Evolutionary conservation across 2,113 vertebrate species (phyloP).

Genomic region (Hyperopisus bebe): DNA sequence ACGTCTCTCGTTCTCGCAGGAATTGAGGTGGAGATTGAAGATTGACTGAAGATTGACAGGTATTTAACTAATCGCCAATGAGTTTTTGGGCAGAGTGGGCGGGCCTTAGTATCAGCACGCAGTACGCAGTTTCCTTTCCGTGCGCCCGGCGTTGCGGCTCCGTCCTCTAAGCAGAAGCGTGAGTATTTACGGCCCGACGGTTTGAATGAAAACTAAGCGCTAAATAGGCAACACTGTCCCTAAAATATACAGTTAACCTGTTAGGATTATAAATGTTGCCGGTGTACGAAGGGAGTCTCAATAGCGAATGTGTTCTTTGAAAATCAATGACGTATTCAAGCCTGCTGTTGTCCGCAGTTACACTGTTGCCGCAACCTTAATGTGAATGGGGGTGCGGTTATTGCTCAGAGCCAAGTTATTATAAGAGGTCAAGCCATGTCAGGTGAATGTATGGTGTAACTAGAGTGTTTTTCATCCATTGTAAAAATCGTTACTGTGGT

Average conservation of each 20-base stretch:
- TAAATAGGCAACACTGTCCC: neutral
- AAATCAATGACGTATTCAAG: neutral
- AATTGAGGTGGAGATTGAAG: neutral
- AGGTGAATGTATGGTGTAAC: neutral
- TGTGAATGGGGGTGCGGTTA: neutral
- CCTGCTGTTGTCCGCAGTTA: neutral
- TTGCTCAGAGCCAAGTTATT: neutral
- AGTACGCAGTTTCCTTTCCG: neutral
- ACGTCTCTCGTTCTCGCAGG: neutral
- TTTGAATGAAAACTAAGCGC: neutral
- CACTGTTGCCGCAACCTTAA: neutral
- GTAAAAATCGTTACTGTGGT: neutral
- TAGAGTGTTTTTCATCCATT: neutral
- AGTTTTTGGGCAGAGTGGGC: neutral
- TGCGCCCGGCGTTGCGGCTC: neutral
- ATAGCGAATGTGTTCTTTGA: neutral
- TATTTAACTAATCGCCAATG: neutral
- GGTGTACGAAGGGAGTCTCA: neutral
- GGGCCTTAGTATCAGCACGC: neutral
- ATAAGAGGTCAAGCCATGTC: neutral
- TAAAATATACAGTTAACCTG: neutral
- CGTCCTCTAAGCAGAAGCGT: neutral
- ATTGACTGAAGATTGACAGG: neutral
- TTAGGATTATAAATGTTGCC: neutral
- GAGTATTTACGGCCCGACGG: neutral